Conservation (phyloP, 1,140 invertebrate species). For the Lethrus apterus region DNA sequence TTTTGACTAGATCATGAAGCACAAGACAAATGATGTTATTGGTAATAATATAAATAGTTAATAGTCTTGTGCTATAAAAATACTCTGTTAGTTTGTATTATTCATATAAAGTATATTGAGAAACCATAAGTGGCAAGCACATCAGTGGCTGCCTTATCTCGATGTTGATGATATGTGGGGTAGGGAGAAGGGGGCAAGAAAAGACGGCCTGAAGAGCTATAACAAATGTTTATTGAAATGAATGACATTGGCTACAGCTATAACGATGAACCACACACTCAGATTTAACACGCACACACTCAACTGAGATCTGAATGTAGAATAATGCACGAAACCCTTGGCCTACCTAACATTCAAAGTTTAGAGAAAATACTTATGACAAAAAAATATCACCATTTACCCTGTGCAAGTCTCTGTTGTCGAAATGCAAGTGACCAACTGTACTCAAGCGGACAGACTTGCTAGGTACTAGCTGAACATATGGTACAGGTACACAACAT, state of each 20-base stretch:
- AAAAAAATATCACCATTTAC: constrained; percentile 45
- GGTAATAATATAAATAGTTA: too few species aligned
- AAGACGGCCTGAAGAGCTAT: constrained; percentile 30
- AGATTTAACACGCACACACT: constrained; percentile 29
- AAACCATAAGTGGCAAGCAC: constrained; percentile 21
- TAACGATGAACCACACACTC: constrained; percentile 34
- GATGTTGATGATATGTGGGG: constrained; percentile 33
- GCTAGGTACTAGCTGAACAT: constrained; percentile 43
- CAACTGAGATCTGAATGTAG: constrained; percentile 39
- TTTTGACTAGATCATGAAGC: too few species aligned
- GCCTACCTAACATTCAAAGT: constrained; percentile 43
- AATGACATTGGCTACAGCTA: constrained; percentile 34
- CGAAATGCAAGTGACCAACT: constrained; percentile 42
- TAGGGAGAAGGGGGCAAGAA: constrained; percentile 22
- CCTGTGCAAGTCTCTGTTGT: constrained; percentile 44
- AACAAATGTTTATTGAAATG: constrained; percentile 35
- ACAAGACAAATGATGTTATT: too few species aligned
- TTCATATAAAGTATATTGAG: constrained; percentile 24
- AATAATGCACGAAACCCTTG: constrained; percentile 41
- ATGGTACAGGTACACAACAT: constrained; percentile 45
- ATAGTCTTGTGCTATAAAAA: constrained; percentile 14
- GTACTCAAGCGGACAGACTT: constrained; percentile 42
- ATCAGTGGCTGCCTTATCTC: constrained; percentile 16
- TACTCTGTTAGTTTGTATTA: constrained; percentile 15
- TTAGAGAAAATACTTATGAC: constrained; percentile 44